Conservation (phyloP, 2,888 invertebrate genomes). For the Tenthredo scrophulariae region DNA sequence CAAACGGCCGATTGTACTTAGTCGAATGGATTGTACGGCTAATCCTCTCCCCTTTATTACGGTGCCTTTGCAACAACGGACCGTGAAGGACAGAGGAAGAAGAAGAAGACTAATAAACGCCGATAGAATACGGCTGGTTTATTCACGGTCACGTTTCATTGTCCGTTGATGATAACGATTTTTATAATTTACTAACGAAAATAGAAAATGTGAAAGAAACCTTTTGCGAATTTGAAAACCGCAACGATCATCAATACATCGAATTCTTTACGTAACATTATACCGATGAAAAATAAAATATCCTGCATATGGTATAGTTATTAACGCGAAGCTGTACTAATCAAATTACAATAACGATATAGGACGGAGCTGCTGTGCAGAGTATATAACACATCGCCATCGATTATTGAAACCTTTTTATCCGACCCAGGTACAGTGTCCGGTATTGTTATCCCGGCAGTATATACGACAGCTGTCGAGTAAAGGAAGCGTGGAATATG, state of each 20-base stretch:
- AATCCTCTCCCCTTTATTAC: constrained; percentile 8
- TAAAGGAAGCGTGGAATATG: constrained; percentile 8
- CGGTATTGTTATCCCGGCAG: not conserved
- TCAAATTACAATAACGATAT: constrained; percentile 15
- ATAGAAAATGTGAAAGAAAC: no score
- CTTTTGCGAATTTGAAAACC: no score
- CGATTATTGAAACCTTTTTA: constrained; percentile 43
- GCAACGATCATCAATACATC: not conserved
- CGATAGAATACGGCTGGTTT: not conserved
- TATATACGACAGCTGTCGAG: constrained; percentile 17
- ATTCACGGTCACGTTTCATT: not conserved
- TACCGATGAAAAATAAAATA: not conserved
- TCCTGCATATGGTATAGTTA: not conserved
- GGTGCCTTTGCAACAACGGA: constrained; percentile 8
- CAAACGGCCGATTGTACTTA: not conserved
- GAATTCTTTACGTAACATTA: not conserved
- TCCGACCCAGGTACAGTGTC: not conserved
- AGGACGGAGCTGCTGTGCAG: not conserved
- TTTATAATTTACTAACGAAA: no score
- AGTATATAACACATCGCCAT: not conserved
- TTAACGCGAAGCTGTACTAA: not conserved
- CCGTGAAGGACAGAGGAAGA: constrained; percentile 21
- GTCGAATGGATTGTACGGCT: not conserved
- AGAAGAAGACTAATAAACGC: constrained; percentile 9
- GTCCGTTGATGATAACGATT: no score